Evolutionary conservation across 2,113 vertebrate genomes (phyloP).

Genomic region (Tauraco erythrolophus): DNA sequence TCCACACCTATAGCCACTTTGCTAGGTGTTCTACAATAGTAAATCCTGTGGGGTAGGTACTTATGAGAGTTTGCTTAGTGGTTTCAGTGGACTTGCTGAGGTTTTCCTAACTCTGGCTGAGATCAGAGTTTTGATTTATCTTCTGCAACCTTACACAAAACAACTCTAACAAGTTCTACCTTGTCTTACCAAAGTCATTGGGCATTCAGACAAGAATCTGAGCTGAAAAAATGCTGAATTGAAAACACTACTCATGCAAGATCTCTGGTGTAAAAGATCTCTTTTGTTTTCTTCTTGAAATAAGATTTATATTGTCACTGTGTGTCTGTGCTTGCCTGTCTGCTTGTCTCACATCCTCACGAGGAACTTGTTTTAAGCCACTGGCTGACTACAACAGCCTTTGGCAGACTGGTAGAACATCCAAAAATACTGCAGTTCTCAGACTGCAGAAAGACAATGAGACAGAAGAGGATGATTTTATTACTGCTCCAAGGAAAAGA

Average conservation of each 20-base stretch:
- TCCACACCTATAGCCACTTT: background rate
- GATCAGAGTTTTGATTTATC: background rate
- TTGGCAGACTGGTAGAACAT: slow-evolving; percentile 7
- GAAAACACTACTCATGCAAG: background rate
- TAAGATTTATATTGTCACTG: background rate
- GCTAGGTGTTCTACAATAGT: background rate
- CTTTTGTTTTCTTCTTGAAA: background rate
- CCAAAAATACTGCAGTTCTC: slow-evolving; percentile 13
- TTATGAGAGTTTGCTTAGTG: background rate
- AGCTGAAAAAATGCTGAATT: background rate
- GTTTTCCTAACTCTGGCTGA: background rate
- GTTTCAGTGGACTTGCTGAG: background rate
- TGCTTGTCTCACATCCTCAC: background rate
- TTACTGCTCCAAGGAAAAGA: slow-evolving; percentile 25
- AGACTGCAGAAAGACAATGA: slow-evolving; percentile 27
- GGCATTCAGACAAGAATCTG: background rate
- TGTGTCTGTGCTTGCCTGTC: background rate
- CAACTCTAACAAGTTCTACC: background rate
- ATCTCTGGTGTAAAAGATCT: background rate
- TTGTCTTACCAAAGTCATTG: background rate
- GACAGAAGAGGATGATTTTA: slow-evolving; percentile 17
- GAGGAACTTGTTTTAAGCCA: background rate
- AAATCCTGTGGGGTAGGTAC: background rate
- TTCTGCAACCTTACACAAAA: background rate
- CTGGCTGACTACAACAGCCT: background rate